Conservation (phyloP, 37 sponge, comb jelly and placozoan species). For the Amphimedon queenslandica region DNA sequence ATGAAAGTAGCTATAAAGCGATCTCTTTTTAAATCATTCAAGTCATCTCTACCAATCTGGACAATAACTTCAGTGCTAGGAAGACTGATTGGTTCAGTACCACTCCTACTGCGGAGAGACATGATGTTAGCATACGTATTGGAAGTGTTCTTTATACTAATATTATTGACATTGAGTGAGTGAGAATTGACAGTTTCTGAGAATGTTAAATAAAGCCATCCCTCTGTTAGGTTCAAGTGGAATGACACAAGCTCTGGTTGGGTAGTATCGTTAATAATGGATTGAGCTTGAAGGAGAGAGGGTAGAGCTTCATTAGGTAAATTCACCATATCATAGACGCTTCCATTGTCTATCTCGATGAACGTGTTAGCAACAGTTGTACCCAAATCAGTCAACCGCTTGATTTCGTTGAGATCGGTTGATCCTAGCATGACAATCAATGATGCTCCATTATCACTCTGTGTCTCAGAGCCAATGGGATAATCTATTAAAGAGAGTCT, state of each 20-base stretch:
- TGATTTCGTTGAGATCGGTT: slow-evolving; percentile 73
- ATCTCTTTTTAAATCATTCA: slow-evolving; percentile 78
- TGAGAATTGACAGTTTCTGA: slow-evolving; percentile 80
- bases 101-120: slow-evolving; percentile 13
- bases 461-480: slow-evolving; percentile 43
- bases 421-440: slow-evolving; percentile 47
- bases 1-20: slow-evolving; percentile 54
- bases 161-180: slow-evolving; percentile 56
- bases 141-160: slow-evolving; percentile 52
- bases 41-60: slow-evolving; percentile 68
- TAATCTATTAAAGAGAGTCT: slow-evolving; percentile 9
- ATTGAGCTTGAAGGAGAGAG: background rate
- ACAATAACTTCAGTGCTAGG: slow-evolving; percentile 30
- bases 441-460: slow-evolving; percentile 39
- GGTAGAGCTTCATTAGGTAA: slow-evolving; percentile 27
- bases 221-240: slow-evolving; percentile 51
- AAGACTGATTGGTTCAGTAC: slow-evolving; percentile 18
- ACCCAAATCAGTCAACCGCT: slow-evolving; percentile 58
- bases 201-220: slow-evolving; percentile 64
- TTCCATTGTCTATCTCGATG: slow-evolving; percentile 35
- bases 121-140: slow-evolving; percentile 34
- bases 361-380: slow-evolving; percentile 45
- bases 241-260: slow-evolving; percentile 52
- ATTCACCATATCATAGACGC: slow-evolving; percentile 73
- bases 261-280: slow-evolving; percentile 33